Evolutionary conservation across 2,797 vertebrate genomes (phyloP).

Genomic region (Esox lucius): DNA sequence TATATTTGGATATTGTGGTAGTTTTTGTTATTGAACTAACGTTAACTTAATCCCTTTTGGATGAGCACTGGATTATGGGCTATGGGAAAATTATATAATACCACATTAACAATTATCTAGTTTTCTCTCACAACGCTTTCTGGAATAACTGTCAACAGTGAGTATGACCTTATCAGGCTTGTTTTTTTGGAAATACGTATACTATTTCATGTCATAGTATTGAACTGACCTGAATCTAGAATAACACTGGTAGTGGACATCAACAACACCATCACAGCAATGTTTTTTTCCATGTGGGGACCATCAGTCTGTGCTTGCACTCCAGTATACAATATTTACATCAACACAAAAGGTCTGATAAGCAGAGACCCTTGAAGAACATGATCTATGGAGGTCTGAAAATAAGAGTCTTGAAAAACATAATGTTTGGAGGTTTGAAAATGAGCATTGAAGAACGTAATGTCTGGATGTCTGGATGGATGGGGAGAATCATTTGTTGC

Average conservation of each 20-base stretch:
- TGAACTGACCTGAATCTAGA: not conserved
- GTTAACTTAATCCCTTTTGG: slow-evolving; percentile 27
- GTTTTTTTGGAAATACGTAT: not conserved
- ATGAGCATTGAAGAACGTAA: slow-evolving; percentile 42
- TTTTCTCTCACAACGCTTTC: slow-evolving; percentile 6
- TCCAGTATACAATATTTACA: not conserved
- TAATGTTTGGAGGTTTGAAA: too few species aligned
- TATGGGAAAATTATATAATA: not conserved
- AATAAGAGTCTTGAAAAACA: too few species aligned
- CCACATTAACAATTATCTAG: slow-evolving; percentile 5
- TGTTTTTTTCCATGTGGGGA: not conserved
- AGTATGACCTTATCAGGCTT: not conserved
- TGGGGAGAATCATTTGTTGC: slow-evolving; percentile 59
- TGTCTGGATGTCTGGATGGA: slow-evolving; percentile 48
- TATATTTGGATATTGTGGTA: slow-evolving; percentile 33
- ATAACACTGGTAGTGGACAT: not conserved
- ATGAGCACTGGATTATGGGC: not conserved
- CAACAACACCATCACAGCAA: not conserved
- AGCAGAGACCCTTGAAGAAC: too few species aligned
- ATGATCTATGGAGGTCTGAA: too few species aligned
- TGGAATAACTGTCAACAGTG: slow-evolving; percentile 10
- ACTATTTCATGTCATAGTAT: not conserved
- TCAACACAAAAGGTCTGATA: slow-evolving; percentile 33
- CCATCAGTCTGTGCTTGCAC: not conserved
- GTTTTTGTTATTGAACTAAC: slow-evolving; percentile 19